Percentiles rank a stretch among this genome's conserved stretches.
Conservation (phyloP, 2,888 invertebrate genomes). For the Lepeophtheirus nordmannii region DNA sequence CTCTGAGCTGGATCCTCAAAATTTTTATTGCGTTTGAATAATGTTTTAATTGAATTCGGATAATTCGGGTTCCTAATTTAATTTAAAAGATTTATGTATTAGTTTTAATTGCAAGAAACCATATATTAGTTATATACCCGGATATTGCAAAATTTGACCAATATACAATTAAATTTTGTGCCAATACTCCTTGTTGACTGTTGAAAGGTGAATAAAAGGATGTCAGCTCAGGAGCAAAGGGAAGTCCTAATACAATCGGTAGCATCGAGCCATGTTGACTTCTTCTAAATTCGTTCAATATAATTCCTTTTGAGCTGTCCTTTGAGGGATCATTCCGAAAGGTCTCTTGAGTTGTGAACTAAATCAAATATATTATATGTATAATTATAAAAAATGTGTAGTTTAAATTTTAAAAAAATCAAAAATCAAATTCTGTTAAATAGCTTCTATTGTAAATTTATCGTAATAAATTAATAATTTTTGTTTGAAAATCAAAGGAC, state of each 20-base stretch:
- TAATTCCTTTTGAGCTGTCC: not conserved
- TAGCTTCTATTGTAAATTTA: not conserved
- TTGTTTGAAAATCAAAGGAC: not conserved
- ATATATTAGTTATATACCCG: not conserved
- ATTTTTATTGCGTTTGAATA: constrained; percentile 7
- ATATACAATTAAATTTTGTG: constrained; percentile 14
- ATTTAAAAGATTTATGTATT: not conserved
- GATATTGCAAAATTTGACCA: constrained; percentile 21
- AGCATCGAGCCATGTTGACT: constrained; percentile 6
- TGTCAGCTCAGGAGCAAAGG: constrained; percentile 24
- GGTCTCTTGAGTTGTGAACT: not conserved
- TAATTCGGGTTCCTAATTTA: constrained; percentile 9
- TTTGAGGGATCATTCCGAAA: not conserved
- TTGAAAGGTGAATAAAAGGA: constrained; percentile 5
- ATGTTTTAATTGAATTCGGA: not conserved
- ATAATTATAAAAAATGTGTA: too few species aligned
- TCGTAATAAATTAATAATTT: not conserved
- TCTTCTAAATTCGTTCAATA: constrained; percentile 7
- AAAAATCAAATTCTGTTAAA: not conserved
- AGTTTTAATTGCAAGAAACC: not conserved
- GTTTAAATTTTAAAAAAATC: not conserved
- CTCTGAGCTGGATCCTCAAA: not conserved
- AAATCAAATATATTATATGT: not conserved
- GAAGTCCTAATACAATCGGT: constrained; percentile 18
- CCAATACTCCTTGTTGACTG: constrained; percentile 15